Evolutionary conservation across 2,113 vertebrate genomes (phyloP).

Genomic region (Chaetorhynchus papuensis): DNA sequence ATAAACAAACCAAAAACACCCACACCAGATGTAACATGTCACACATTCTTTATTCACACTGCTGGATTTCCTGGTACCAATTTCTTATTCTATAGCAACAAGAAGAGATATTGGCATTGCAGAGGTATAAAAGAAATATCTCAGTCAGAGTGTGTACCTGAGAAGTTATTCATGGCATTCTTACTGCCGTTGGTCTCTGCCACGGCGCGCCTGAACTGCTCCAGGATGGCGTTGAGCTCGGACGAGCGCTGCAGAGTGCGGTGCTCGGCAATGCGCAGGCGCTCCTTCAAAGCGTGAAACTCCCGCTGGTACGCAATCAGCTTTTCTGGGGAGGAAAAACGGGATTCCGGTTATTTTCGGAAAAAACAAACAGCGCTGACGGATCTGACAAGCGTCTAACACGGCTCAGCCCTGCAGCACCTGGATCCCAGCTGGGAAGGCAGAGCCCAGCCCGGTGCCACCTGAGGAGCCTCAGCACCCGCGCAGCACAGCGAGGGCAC

Average conservation of each 20-base stretch:
- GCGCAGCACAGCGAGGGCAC: background rate
- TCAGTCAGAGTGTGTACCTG: constrained; percentile 71
- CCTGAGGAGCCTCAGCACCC: background rate
- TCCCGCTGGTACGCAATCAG: constrained; percentile 93
- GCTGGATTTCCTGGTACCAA: background rate
- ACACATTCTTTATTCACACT: background rate
- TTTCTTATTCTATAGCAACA: background rate
- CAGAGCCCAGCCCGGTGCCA: background rate
- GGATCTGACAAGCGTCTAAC: background rate
- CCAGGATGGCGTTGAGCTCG: constrained; percentile 89
- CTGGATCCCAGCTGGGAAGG: background rate
- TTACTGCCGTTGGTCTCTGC: constrained; percentile 91
- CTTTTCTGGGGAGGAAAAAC: constrained; percentile 80
- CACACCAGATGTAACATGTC: background rate
- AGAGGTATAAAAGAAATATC: background rate
- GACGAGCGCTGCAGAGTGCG: constrained; percentile 93
- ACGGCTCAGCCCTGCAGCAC: background rate
- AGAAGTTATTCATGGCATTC: constrained; percentile 85
- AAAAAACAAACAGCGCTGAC: background rate
- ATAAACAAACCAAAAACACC: background rate
- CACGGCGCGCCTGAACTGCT: constrained; percentile 89
- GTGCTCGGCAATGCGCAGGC: constrained; percentile 93
- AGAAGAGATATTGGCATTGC: background rate
- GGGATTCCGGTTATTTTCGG: background rate
- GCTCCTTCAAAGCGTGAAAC: constrained; percentile 93